A percentile compares a stretch with the other conserved stretches of the same genome.
Evolutionary conservation across 2,797 vertebrate genomes (phyloP).

Genomic region (Euthynnus affinis): DNA sequence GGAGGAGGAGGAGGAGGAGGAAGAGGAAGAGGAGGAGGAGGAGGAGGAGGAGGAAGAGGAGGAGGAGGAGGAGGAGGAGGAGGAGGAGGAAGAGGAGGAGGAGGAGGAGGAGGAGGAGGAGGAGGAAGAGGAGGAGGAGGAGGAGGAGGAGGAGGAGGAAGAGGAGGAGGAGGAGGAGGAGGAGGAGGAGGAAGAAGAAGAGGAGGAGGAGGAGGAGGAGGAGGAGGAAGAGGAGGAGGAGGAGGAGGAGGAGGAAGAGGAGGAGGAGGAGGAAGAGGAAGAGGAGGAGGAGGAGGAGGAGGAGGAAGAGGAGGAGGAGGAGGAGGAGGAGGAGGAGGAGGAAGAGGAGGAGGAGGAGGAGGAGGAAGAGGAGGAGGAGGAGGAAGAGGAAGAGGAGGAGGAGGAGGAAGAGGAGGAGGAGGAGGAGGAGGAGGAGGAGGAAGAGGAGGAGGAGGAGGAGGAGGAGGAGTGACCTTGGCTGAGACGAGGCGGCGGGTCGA

Average conservation of each 20-base stretch:
- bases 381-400: not conserved
- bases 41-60: not conserved
- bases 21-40: not conserved
- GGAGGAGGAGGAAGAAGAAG: not conserved
- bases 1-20: not conserved
- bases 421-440: not conserved
- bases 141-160: not conserved
- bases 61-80: not conserved
- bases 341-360: not conserved
- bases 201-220: not conserved
- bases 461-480: constrained; percentile 57
- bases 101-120: not conserved
- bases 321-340: not conserved
- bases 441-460: not conserved
- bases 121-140: not conserved
- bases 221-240: not conserved
- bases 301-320: not conserved
- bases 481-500: constrained; percentile 19
- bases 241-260: not conserved
- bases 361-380: not conserved
- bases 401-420: not conserved
- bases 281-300: not conserved
- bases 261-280: not conserved
- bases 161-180: not conserved
- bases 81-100: not conserved